phyloP scores from a whole-genome alignment of 2,797 vertebrate species.

The Acipenser oxyrinchus region DNA sequence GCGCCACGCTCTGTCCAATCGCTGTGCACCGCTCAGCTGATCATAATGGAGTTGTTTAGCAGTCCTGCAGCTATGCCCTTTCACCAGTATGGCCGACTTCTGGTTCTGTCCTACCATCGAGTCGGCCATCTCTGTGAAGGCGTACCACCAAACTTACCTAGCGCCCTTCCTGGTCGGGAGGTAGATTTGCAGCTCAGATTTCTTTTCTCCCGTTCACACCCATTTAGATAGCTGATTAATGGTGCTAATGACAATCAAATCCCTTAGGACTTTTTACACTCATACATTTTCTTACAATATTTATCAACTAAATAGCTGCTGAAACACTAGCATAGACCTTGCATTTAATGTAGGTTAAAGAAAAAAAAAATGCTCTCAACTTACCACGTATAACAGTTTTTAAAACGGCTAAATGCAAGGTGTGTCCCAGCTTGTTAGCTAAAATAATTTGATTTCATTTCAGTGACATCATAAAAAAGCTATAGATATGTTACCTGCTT shows the following conservation, averaged over 20 bases:
- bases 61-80: too few relatives aligned
- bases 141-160: too few relatives aligned
- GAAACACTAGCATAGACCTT: conserved; percentile 19
- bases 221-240: conserved; percentile 25
- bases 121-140: too few relatives aligned
- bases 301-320: conserved; percentile 26
- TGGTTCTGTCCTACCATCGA: too few relatives aligned
- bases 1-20: too few relatives aligned
- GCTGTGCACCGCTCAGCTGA: too few relatives aligned
- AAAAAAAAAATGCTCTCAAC: conserved; percentile 33
- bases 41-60: too few relatives aligned
- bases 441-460: conserved; percentile 44
- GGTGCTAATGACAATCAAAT: conserved; percentile 30
- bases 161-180: too few relatives aligned
- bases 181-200: too few relatives aligned
- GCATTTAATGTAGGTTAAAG: conserved; percentile 29
- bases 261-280: conserved; percentile 31
- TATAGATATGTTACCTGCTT: conserved; percentile 74
- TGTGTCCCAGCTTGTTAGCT: conserved; percentile 68
- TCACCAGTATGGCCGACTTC: too few relatives aligned
- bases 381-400: conserved; percentile 39
- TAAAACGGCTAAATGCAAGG: conserved; percentile 52
- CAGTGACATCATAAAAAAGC: conserved; percentile 71
- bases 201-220: too few relatives aligned
- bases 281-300: conserved; percentile 26